These are phyloP conservation scores for Tolmerus cingulatus DNA, from an alignment of 2,888 invertebrate genomes.

Conservation along the genomic window DNA sequence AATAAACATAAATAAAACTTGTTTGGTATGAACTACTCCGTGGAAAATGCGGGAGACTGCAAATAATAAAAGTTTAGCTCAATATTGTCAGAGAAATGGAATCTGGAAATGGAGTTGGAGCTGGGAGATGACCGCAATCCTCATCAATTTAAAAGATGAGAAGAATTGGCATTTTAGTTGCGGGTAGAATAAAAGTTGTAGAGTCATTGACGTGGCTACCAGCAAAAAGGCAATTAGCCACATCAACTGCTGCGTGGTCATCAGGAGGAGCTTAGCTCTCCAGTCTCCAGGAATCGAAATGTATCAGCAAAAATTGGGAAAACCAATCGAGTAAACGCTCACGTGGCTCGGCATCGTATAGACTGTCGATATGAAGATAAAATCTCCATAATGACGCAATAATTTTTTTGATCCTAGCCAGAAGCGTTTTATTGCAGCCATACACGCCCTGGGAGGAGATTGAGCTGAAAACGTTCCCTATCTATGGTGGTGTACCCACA, in stretches of 20 bases:
- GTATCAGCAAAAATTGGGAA: background rate
- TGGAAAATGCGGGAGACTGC: background rate
- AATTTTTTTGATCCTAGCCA: background rate
- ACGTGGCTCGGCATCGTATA: background rate
- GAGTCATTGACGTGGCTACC: background rate
- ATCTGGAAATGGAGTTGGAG: background rate
- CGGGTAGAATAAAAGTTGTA: background rate
- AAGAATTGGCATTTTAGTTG: background rate
- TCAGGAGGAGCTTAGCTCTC: background rate
- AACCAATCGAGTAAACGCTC: background rate
- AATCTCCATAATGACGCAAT: background rate
- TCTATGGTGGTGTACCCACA: background rate
- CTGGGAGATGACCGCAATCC: background rate
- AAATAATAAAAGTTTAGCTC: background rate
- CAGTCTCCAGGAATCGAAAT: background rate
- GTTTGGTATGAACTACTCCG: background rate
- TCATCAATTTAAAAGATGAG: background rate
- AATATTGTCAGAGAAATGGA: background rate
- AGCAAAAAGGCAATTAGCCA: background rate
- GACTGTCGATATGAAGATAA: background rate
- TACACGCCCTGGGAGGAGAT: background rate
- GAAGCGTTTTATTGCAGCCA: background rate
- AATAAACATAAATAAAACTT: background rate
- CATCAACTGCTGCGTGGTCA: background rate
- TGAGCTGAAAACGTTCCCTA: background rate